phyloP scores from a whole-genome alignment of 2,797 vertebrate genomes.

The Gymnoscopelus microlampas region DNA sequence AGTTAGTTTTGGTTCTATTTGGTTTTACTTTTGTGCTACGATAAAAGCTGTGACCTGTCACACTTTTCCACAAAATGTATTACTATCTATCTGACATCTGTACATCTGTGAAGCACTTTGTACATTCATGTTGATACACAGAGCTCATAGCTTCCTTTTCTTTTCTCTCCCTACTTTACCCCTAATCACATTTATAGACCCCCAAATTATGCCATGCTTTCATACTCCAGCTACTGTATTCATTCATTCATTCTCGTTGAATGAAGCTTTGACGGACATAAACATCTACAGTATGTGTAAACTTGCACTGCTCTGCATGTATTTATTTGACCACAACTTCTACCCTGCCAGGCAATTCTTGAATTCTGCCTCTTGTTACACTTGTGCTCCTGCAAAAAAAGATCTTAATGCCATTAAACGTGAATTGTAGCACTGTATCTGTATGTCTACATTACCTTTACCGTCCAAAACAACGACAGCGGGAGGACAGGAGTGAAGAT shows the following conservation, averaged over 20 bases:
- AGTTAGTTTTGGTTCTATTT: neutral
- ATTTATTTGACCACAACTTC: constrained; percentile 35
- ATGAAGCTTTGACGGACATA: constrained; percentile 36
- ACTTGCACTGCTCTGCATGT: constrained; percentile 35
- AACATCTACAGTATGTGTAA: constrained; percentile 29
- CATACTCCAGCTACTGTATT: constrained; percentile 28
- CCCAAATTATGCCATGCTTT: constrained; percentile 7
- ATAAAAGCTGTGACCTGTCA: neutral
- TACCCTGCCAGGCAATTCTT: constrained; percentile 18
- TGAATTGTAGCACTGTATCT: neutral
- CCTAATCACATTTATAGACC: constrained; percentile 15
- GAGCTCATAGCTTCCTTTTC: too few species aligned
- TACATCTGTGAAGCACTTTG: too few species aligned
- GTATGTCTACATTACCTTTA: neutral
- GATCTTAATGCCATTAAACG: constrained; percentile 8
- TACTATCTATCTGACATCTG: too few species aligned
- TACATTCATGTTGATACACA: too few species aligned
- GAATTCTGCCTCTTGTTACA: constrained; percentile 19
- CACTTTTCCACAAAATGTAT: too few species aligned
- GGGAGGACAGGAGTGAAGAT: too few species aligned
- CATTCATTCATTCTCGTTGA: constrained; percentile 43
- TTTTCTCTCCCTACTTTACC: neutral
- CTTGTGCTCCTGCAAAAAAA: neutral
- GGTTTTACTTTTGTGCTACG: too few species aligned
- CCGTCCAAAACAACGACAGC: constrained; percentile 6